Evolutionary conservation across 2,797 vertebrate genomes (phyloP).

Genomic region (Gephyroberyx darwinii): DNA sequence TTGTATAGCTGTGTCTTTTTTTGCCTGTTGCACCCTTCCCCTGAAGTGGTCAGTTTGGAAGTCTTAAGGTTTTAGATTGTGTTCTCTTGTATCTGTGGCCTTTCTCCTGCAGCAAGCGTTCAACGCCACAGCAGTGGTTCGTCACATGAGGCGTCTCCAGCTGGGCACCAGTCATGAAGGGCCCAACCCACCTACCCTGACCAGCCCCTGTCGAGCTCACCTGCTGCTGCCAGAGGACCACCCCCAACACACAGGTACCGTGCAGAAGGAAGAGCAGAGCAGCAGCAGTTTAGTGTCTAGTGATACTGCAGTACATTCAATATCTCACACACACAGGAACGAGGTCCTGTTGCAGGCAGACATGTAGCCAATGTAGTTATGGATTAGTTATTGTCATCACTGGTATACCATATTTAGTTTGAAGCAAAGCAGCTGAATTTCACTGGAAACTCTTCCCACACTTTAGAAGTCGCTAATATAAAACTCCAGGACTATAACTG

Average conservation of each 20-base stretch:
- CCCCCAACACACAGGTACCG: conserved; percentile 70
- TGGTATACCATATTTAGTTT: not conserved
- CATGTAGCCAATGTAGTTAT: not conserved
- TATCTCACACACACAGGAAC: no score
- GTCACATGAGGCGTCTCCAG: conserved; percentile 96
- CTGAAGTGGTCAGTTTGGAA: no score
- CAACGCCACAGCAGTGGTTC: conserved; percentile 95
- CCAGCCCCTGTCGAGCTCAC: conserved; percentile 78
- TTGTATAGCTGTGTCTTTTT: no score
- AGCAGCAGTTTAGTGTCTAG: no score
- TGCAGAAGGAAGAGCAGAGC: conserved; percentile 31
- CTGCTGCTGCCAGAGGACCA: conserved; percentile 76
- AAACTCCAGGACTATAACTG: no score
- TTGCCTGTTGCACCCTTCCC: no score
- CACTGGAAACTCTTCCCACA: not conserved
- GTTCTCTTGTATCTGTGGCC: not conserved
- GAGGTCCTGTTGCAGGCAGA: no score
- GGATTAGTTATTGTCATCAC: not conserved
- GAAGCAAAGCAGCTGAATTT: not conserved
- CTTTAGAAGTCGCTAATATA: no score
- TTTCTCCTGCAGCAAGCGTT: conserved; percentile 91
- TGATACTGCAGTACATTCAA: no score
- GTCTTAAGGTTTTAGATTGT: no score
- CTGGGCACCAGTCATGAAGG: conserved; percentile 91
- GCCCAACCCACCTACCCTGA: conserved; percentile 74